Percentiles rank a stretch among this genome's conserved stretches.
Evolutionary conservation across 2,797 vertebrate species (phyloP).

Genomic region (Lepidocolaptes lacrymiger): DNA sequence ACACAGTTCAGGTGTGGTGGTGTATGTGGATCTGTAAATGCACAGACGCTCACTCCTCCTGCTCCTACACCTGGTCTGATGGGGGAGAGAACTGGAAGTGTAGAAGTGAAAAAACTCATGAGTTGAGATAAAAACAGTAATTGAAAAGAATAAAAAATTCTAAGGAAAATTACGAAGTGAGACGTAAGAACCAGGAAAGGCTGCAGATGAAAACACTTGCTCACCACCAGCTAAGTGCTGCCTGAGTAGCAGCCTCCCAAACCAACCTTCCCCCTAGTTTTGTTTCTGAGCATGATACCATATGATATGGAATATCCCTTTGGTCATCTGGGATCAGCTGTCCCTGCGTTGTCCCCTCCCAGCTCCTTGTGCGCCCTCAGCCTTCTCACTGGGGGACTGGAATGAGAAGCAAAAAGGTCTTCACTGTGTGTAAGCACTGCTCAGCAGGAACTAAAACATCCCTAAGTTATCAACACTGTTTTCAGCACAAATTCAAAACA

Average conservation of each 20-base stretch:
- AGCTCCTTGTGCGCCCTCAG: background rate
- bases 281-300: background rate
- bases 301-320: too few species aligned
- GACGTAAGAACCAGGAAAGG: background rate
- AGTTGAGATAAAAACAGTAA: background rate
- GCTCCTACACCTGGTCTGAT: accelerated
- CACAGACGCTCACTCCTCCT: background rate
- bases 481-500: background rate
- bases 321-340: background rate
- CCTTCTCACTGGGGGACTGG: accelerated
- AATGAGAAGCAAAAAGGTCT: background rate
- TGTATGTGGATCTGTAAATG: background rate
- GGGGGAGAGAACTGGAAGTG: background rate
- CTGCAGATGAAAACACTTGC: background rate
- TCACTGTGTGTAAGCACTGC: background rate
- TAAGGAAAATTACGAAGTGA: background rate
- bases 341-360: background rate
- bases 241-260: background rate
- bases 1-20: background rate
- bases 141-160: background rate
- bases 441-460: background rate
- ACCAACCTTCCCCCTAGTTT: background rate
- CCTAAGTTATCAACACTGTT: background rate
- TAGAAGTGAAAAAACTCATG: background rate
- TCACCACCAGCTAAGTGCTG: background rate